Evolutionary conservation across 1,140 invertebrate genomes (phyloP).

Genomic region (Platyura marginata): DNA sequence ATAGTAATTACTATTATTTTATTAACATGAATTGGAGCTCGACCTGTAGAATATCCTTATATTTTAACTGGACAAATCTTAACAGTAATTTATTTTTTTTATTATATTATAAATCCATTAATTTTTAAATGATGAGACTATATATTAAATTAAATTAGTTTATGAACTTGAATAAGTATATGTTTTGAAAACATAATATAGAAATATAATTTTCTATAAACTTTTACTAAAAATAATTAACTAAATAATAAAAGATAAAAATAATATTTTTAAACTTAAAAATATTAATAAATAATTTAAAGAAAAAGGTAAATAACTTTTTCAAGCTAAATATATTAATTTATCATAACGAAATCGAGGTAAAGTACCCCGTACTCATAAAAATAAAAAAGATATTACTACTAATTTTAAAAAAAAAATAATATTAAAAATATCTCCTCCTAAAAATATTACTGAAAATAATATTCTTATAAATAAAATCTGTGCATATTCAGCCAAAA

Average conservation of each 20-base stretch:
- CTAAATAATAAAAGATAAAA: constrained; percentile 13
- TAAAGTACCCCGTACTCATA: constrained; percentile 34
- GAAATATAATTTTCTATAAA: constrained; percentile 30
- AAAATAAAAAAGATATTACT: constrained; percentile 32
- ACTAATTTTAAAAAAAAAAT: constrained; percentile 30
- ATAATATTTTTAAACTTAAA: constrained; percentile 19
- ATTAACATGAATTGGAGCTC: constrained; percentile 45
- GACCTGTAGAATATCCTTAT: constrained; percentile 38
- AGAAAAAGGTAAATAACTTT: constrained; percentile 29
- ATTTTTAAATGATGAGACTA: constrained; percentile 30
- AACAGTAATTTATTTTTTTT: constrained; percentile 35
- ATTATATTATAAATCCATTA: constrained; percentile 30
- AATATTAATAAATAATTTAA: constrained; percentile 31
- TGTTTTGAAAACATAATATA: constrained; percentile 46
- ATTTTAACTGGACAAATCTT: constrained; percentile 36
- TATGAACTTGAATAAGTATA: constrained; percentile 38
- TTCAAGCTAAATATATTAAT: constrained; percentile 37
- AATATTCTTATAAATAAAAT: constrained; percentile 46
- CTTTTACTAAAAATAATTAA: constrained; percentile 27
- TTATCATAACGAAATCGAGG: constrained; percentile 39
- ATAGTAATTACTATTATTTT: constrained; percentile 31
- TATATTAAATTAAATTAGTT: constrained; percentile 26
- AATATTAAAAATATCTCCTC: constrained; percentile 20
- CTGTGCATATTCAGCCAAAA: constrained; percentile 47
- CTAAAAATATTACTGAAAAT: constrained; percentile 31